Evolutionary conservation across 1,140 invertebrate genomes (phyloP), one percentile per base, ranked within the genome.

Genomic region (Phenacoccus solenopsis): DNA sequence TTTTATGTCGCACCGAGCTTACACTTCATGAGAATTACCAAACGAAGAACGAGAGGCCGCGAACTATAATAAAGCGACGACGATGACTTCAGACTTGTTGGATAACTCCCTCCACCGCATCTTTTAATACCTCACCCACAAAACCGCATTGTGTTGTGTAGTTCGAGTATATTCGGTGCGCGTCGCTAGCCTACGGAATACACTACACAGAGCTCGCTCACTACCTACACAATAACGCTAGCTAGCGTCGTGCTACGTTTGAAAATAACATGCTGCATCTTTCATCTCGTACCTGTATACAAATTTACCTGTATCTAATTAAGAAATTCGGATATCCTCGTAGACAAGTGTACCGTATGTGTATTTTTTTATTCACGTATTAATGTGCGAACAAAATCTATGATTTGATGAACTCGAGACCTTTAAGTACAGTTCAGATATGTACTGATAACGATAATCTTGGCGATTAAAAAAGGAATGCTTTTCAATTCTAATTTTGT

Each of bases 81-180:
- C 38, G 38, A 49, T 49, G 38, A 49, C 38, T 49, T 49, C 38
- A 49, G 38, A 49, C 38, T 49, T 49, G 38, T 49, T 49, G 38
- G 38, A 49, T 49, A 49, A 49, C 38, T 49, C 38, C 38, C 38
- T 16, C 38, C 38, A 49, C 38, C 16, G 13, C 38, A 2, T 4
- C 38, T 49, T 49, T 16, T 49, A 49, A 49, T 49, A 49, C 38
- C 38, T 49, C 38, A 49, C 38, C 38, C 38, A 49, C 38, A 49
- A 49, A 49, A 49, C 38, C 38, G 16, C 38, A 49, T 49, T 49
- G 38, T 49, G 38, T 49, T 32, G 5, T 49, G 38, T 49, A 2
- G 38, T n/a, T 49, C 38, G 38, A 49, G 38, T 49, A n/a, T 49
- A 9, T 49, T 49, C 38, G 38, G 38, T 49, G 20, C 38, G 2